Evolutionary conservation across 2,797 vertebrate species (phyloP).

Genomic region (Pogoniulus pusillus): DNA sequence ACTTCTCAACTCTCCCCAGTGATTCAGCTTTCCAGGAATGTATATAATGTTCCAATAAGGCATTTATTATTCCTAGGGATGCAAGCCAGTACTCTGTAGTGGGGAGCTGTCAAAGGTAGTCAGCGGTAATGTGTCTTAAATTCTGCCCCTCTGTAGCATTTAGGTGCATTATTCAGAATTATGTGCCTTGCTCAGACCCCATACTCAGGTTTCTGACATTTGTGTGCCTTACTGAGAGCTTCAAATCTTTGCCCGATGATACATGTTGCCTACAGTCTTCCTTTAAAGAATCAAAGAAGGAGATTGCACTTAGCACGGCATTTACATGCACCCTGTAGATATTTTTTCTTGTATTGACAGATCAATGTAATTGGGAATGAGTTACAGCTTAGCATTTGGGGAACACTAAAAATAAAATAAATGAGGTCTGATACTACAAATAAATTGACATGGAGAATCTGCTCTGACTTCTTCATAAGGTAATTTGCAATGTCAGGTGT

Average conservation of each 20-base stretch:
- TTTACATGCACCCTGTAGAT: not conserved
- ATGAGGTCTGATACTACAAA: not conserved
- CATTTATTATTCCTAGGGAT: not conserved
- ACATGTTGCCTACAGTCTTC: not conserved
- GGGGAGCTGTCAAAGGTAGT: not conserved
- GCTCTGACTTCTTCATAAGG: not conserved
- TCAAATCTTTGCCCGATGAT: not conserved
- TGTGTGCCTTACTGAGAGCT: not conserved
- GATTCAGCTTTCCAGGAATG: not conserved
- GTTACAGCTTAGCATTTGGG: not conserved
- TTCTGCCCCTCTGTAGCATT: not conserved
- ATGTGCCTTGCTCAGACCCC: not conserved
- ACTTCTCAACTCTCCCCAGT: not conserved
- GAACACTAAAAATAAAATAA: not conserved
- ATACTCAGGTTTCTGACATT: not conserved
- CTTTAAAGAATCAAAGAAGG: not conserved
- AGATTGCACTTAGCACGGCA: not conserved
- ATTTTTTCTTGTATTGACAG: not conserved
- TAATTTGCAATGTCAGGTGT: not conserved
- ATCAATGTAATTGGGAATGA: not conserved
- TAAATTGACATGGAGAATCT: not conserved
- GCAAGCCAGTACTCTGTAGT: not conserved
- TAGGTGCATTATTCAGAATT: not conserved
- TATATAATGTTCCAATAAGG: not conserved
- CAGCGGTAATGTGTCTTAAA: not conserved